phyloP scores from a whole-genome alignment of 2,888 invertebrate genomes.

The Protonemura montana region DNA sequence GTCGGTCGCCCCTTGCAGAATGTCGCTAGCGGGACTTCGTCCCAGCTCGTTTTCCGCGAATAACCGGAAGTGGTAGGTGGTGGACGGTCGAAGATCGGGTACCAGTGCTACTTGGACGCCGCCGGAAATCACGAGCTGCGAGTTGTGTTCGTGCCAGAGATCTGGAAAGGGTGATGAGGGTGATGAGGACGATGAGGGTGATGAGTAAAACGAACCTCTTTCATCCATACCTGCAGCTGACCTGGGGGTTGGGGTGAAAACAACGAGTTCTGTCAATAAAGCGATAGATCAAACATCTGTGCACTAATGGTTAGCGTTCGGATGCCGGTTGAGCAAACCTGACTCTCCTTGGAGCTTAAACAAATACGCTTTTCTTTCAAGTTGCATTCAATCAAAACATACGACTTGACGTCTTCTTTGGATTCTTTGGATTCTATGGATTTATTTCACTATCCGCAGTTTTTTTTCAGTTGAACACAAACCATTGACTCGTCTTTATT shows the following conservation, averaged over 20 bases:
- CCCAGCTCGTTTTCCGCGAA: slow-evolving; percentile 71
- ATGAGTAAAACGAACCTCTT: too few species aligned
- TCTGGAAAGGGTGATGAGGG: slow-evolving; percentile 55
- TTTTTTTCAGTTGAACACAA: not conserved
- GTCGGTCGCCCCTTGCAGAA: slow-evolving; percentile 62
- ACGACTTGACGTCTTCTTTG: not conserved
- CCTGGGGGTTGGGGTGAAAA: too few species aligned
- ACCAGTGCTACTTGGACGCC: slow-evolving; percentile 64
- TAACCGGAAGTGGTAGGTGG: slow-evolving; percentile 67
- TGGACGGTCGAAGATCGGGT: slow-evolving; percentile 65
- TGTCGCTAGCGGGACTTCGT: slow-evolving; percentile 67
- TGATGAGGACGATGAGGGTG: too few species aligned
- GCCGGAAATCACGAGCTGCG: slow-evolving; percentile 64
- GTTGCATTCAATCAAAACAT: slow-evolving; percentile 47
- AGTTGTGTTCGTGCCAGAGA: slow-evolving; percentile 67
- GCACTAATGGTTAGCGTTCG: too few species aligned
- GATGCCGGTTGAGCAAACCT: too few species aligned
- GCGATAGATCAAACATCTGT: too few species aligned
- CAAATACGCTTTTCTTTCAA: too few species aligned
- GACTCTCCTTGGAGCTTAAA: too few species aligned
- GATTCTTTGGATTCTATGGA: not conserved
- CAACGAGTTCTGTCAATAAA: too few species aligned
- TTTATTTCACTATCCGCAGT: not conserved
- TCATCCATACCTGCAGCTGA: too few species aligned
- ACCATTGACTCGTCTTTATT: too few species aligned